Percentiles rank a stretch among this genome's conserved stretches.
phyloP scores from a whole-genome alignment of 2,113 vertebrate species.

The Panurus biarmicus region DNA sequence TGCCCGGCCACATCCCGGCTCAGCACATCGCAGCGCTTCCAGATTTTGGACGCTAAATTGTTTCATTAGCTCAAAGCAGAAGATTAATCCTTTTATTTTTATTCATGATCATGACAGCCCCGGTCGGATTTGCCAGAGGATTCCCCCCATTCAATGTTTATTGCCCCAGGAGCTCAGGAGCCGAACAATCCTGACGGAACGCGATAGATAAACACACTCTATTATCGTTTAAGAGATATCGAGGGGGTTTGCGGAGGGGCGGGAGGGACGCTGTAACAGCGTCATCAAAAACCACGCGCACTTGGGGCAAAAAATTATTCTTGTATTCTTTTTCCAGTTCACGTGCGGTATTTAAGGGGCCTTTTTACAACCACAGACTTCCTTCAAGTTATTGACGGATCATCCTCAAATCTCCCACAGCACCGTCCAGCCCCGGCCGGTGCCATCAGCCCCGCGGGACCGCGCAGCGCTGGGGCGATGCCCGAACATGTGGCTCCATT shows the following conservation, averaged over 20 bases:
- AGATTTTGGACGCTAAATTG: neutral
- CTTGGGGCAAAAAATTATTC: neutral
- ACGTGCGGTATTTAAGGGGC: neutral
- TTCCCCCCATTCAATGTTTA: neutral
- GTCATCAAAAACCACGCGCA: neutral
- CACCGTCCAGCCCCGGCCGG: neutral
- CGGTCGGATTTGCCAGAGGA: conserved; percentile 27
- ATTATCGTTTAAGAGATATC: neutral
- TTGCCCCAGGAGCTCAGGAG: conserved; percentile 42
- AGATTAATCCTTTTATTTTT: conserved; percentile 24
- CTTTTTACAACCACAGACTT: neutral
- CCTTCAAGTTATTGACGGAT: neutral
- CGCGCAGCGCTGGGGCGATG: neutral
- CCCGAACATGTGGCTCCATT: neutral
- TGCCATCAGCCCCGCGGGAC: neutral
- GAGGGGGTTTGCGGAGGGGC: neutral
- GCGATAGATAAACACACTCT: neutral
- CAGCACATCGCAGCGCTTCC: neutral
- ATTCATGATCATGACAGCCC: conserved; percentile 5
- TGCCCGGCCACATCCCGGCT: neutral
- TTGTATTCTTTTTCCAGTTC: neutral
- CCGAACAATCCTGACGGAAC: conserved; percentile 22
- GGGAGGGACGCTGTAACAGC: neutral
- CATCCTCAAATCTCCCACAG: neutral
- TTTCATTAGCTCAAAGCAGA: neutral